phyloP scores from a whole-genome alignment of 2,797 vertebrate species.

The Muscicapa striata region DNA sequence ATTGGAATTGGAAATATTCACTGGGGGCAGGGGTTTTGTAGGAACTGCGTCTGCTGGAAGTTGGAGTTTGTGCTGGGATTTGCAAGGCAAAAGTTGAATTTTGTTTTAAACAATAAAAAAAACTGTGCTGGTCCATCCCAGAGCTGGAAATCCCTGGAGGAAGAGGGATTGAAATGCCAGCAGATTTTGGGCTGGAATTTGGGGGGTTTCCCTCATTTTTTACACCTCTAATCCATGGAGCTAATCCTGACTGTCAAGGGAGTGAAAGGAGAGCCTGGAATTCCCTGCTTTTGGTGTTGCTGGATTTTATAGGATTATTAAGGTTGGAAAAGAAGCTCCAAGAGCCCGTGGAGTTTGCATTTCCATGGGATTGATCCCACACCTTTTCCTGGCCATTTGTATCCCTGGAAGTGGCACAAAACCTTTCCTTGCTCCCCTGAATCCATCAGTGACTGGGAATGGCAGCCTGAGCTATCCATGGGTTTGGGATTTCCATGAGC shows the following conservation, averaged over 20 bases:
- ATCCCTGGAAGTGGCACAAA: accelerated
- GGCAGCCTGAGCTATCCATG: accelerated
- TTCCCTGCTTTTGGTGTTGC: not conserved
- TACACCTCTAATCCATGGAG: not conserved
- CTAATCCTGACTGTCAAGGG: not conserved
- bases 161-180: not conserved
- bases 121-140: not conserved
- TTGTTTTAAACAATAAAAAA: not conserved
- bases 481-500: accelerated
- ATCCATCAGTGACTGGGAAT: not conserved
- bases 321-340: not conserved
- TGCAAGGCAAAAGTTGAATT: not conserved
- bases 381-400: not conserved
- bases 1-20: not conserved
- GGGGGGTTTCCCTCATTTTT: not conserved
- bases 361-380: not conserved
- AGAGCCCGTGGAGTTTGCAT: not conserved
- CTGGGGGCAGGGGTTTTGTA: not conserved
- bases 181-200: not conserved
- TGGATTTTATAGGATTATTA: not conserved
- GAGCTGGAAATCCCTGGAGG: not conserved
- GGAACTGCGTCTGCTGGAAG: not conserved
- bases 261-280: not conserved
- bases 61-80: not conserved
- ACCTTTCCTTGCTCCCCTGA: not conserved